phyloP scores from a whole-genome alignment of 2,797 vertebrate species.

The Cuculus canorus region DNA sequence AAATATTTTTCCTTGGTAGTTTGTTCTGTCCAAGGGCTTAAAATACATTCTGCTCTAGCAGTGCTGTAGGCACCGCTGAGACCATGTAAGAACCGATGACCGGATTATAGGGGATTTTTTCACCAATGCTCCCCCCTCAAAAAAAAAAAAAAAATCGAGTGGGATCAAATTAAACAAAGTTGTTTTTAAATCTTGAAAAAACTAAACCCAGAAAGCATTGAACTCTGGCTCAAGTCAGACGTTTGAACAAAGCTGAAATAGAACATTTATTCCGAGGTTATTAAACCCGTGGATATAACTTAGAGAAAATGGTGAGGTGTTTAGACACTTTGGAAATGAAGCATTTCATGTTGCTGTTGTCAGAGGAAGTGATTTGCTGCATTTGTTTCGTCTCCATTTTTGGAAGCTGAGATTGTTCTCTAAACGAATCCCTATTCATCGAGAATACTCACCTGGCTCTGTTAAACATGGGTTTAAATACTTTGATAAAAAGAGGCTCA shows the following conservation, averaged over 20 bases:
- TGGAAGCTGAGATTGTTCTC: not conserved
- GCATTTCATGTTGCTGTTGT: not conserved
- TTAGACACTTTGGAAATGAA: not conserved
- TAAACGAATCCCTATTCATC: not conserved
- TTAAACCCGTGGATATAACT: not conserved
- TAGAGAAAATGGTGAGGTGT: not conserved
- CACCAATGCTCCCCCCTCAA: not conserved
- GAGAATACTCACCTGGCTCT: not conserved
- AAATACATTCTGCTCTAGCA: not conserved
- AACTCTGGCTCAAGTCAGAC: not conserved
- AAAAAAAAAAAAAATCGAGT: accelerated
- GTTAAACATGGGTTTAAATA: not conserved
- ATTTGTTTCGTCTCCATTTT: not conserved
- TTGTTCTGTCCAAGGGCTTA: not conserved
- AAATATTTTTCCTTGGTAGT: not conserved
- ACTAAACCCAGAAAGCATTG: not conserved
- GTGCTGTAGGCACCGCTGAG: not conserved
- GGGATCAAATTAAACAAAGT: not conserved
- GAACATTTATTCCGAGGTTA: not conserved
- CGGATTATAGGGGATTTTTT: not conserved
- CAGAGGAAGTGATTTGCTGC: not conserved
- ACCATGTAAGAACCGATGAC: not conserved
- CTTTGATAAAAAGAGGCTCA: not conserved
- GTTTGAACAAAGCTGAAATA: not conserved
- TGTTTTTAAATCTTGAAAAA: not conserved